Evolutionary conservation across 2,797 vertebrate genomes (phyloP), one percentile per base, ranked within the genome.

Genomic region (Rhincodon typus): DNA sequence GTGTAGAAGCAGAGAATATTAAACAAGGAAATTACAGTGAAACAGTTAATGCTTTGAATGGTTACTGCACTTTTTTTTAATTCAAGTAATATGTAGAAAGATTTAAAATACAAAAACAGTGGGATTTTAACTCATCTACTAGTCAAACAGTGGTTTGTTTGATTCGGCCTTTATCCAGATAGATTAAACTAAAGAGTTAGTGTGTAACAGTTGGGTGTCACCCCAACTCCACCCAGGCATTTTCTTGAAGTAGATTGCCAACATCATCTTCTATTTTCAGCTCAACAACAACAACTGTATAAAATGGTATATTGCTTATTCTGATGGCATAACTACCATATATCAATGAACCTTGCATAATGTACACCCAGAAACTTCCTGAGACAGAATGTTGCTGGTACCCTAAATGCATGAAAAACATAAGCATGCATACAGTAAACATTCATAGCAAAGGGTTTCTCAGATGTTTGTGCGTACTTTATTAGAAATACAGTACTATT

Each of bases 221-320:
- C 25, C 67, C 42, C 69, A 72, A 30, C 69, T 74, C 69, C 93
- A 94, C 93, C 93, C 94, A 30, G 94, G 42, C 69, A 72, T 66
- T 91, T 91, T n/a, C 53, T 62, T 8, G 46, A 91, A n/a, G 66
- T n/a, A 3, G 34, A 91, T 34, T 91, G 88, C 50, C 27, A 30
- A 69, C n/a, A 72, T 94, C 69, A 94, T 46, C 93, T 46, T 30
- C 93, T 94, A 72, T 53, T 72, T 94, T 94, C 30, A 94, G 67
- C 69, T 94, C 94, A 74, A 70, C 17, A 53, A 70, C 17, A 53
- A 72, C 67, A 74, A 62, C 38, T 70, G 25, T 70, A 72, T 10
- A 74, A 50, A 50, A 30, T 50, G 94, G 94, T 19, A 74, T 8
- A 30, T 17, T 72, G 34, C 42, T 74, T 27, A 94, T 46, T 70